Base-by-base conservation (phyloP, 2,113 vertebrate species). In the Syngnathoides biaculeatus region DNA sequence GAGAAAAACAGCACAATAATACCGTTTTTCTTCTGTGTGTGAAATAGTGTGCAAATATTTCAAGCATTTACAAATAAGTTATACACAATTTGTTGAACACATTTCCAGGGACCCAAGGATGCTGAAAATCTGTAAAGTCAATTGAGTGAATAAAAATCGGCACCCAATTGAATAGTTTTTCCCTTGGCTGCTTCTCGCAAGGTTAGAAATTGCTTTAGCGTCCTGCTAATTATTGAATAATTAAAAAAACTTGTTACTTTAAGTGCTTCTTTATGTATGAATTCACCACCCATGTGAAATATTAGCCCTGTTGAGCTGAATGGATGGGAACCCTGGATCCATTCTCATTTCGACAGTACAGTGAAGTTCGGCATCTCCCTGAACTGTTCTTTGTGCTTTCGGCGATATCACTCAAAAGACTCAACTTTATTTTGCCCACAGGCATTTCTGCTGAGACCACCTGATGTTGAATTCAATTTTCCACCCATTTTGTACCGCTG, bases 391-490 rank as follows among this genome's bases (percentile, higher is more conserved):
- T 48, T 12, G 30, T 35, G 65, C 66, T 66, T 71, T 56, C 65
- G 53, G 62, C 1, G 53, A 58, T 42, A 40, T 65, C 57, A 38
- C 56, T 64, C 57, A 62, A 74, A 77, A 82, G 39, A 64, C 56
- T 26, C 63, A 59, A 61, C 68, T 74, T 68, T 75, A 58, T 82
- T 84, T 82, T 80, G 69, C 79, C 82, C 50, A 11, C 19, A 35
- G 73, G 81, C 72, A 17, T 64, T 69, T 75, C 71, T 79, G 66
- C 65, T 82, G 79, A 82, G 78, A 86, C 68, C 77, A 85, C 79
- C 84, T 85, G 60, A 85, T 80, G 75, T 85, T 75, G 75, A 80
- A 79, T 87, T 80, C 61, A 79, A 80, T 88, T 87, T 79, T 79
- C 77, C 67, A 47, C 79, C 77, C 50, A 56, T 78, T 85, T 85